phyloP scores from a whole-genome alignment of 2,888 invertebrate species.

The Meganola albula region DNA sequence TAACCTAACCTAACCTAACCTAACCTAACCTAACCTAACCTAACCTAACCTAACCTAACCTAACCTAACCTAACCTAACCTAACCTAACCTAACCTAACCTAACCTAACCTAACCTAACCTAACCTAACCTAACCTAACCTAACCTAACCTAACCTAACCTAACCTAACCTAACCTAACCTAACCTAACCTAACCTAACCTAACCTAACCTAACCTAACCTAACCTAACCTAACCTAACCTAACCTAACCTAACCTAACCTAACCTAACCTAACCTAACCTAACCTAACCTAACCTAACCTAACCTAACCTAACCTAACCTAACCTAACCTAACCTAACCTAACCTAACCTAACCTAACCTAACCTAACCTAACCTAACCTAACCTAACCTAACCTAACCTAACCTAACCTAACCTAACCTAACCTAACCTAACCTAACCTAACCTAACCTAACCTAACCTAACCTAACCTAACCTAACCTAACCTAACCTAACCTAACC shows the following conservation, averaged over 20 bases:
- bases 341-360: slow-evolving; percentile 15
- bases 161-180: slow-evolving; percentile 19
- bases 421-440: slow-evolving; percentile 13
- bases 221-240: slow-evolving; percentile 13
- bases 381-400: slow-evolving; percentile 17
- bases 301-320: slow-evolving; percentile 18
- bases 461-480: slow-evolving; percentile 16
- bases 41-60: slow-evolving; percentile 21
- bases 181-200: slow-evolving; percentile 18
- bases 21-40: slow-evolving; percentile 21
- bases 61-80: slow-evolving; percentile 17
- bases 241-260: slow-evolving; percentile 9
- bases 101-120: slow-evolving; percentile 23
- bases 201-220: slow-evolving; percentile 15
- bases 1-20: slow-evolving; percentile 21
- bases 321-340: slow-evolving; percentile 19
- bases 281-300: slow-evolving; percentile 17
- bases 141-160: slow-evolving; percentile 21
- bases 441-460: slow-evolving; percentile 16
- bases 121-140: slow-evolving; percentile 23
- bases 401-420: slow-evolving; percentile 15
- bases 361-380: slow-evolving; percentile 15
- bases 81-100: slow-evolving; percentile 18
- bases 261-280: slow-evolving; percentile 15
- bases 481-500: slow-evolving; percentile 15